Evolutionary conservation across 2,113 vertebrate species (phyloP).

Genomic region (Mugil cephalus): DNA sequence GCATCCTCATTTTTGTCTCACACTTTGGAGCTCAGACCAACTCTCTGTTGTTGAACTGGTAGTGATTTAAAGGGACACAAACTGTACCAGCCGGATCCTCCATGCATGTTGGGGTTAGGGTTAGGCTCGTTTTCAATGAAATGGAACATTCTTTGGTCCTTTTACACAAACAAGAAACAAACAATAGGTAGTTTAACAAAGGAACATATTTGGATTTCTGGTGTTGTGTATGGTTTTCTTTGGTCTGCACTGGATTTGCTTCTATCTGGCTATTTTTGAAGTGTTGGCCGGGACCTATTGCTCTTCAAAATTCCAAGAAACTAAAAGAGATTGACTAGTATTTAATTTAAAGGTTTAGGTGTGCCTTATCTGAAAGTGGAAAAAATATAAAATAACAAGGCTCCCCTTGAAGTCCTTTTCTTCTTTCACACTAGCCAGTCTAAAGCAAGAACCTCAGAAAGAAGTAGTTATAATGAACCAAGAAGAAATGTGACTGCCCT

Average conservation of each 20-base stretch:
- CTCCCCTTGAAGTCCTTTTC: slow-evolving; percentile 15
- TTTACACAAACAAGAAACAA: slow-evolving; percentile 37
- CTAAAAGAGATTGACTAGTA: not conserved
- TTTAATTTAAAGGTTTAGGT: not conserved
- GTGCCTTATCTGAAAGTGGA: slow-evolving; percentile 4
- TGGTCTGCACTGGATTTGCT: slow-evolving; percentile 1
- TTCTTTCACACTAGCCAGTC: slow-evolving; percentile 36
- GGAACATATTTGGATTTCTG: not conserved
- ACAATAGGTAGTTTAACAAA: slow-evolving; percentile 46
- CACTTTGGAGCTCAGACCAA: not conserved
- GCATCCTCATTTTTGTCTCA: not conserved
- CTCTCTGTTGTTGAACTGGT: slow-evolving; percentile 14
- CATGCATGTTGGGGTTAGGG: no score
- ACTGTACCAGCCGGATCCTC: slow-evolving; percentile 3
- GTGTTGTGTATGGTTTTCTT: not conserved
- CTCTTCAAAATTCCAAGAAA: not conserved
- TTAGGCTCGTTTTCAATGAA: not conserved
- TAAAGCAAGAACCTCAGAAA: slow-evolving; percentile 34
- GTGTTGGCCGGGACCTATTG: not conserved
- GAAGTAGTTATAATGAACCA: slow-evolving; percentile 29
- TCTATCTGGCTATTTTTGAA: slow-evolving; percentile 9
- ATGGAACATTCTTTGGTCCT: slow-evolving; percentile 69
- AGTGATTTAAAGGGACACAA: not conserved
- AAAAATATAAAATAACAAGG: slow-evolving; percentile 10
- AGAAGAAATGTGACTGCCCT: slow-evolving; percentile 12